Evolutionary conservation across 2,888 invertebrate species (phyloP).

Genomic region (Petrolisthes cinctipes): DNA sequence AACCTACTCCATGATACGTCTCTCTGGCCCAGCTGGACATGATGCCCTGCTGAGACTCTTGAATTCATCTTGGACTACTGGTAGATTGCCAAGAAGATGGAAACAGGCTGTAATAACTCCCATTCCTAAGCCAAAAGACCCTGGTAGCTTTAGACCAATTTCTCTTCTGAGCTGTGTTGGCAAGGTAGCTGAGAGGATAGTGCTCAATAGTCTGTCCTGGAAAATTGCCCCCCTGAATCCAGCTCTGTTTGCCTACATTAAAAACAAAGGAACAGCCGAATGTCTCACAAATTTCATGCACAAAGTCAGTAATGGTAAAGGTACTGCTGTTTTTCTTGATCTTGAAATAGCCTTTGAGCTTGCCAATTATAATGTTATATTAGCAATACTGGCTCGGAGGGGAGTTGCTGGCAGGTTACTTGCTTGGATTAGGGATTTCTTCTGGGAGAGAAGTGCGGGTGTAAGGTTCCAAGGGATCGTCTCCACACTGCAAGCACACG

Average conservation of each 20-base stretch:
- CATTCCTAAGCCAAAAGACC: not conserved
- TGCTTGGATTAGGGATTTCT: not conserved
- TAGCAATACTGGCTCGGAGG: not conserved
- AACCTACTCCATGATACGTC: not conserved
- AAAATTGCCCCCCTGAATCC: too few species aligned
- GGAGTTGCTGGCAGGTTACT: not conserved
- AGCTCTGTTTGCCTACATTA: not conserved
- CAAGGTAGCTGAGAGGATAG: not conserved
- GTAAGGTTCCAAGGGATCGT: not conserved
- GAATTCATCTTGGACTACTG: too few species aligned
- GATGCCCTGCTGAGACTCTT: too few species aligned
- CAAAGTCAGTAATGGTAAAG: not conserved
- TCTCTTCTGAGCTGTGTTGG: not conserved
- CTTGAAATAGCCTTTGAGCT: constrained; percentile 3
- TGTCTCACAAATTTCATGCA: not conserved
- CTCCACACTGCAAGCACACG: not conserved
- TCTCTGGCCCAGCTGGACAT: too few species aligned
- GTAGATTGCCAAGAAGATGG: not conserved
- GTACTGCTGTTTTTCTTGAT: not conserved
- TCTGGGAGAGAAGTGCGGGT: not conserved
- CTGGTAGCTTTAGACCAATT: not conserved
- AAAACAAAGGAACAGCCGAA: not conserved
- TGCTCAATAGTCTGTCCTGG: not conserved
- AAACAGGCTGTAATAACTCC: not conserved
- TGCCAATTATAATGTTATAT: not conserved